Base-by-base conservation (phyloP, 2,888 invertebrate species). In the Megalurothrips usitatus region DNA sequence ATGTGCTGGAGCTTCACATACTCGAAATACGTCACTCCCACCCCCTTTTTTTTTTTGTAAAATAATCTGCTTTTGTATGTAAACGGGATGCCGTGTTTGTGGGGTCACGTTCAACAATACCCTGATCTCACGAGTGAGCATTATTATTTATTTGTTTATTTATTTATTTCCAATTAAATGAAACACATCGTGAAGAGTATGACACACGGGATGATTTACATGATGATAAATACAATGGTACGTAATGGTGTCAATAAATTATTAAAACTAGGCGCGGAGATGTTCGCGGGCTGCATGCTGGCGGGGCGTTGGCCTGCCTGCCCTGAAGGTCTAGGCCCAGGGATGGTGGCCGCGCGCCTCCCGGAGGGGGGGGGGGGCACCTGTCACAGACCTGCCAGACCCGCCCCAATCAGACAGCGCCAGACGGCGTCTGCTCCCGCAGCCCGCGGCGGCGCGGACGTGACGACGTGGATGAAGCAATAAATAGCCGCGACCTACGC, bases 71-170 rank as follows among this genome's bases (percentile, higher is more conserved):
- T n/a, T n/a, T n/a, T n/a, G n/a, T n/a, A n/a, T n/a, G n/a, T n/a
- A n/a, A n/a, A n/a, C n/a, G n/a, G 68, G 75, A 26, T 79, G 80
- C 47, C 34, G 79, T 58, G n/a, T 49, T 28, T 79, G 80, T 75
- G 52, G 79, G 17, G 68, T 17, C 1, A 43, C 34, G 82, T 80
- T 82, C 79, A 43, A 43, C 34, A 43, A 43, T 6, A 6, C 34
- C 34, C 6, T 43, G 34, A 43, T 43, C 6, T n/a, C 6, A 43
- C 34, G 34, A 43, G 34, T 43, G 34, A 4, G 34, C 6, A 43
- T 43, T 43, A 4, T 43, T 43, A 43, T 43, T 43, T 43, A n/a
- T n/a, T n/a, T n/a, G n/a, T n/a, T n/a, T n/a, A n/a, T n/a, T n/a
- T n/a, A n/a, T 43, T 43, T 43, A 43, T 43, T 43, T 43, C 34